Evolutionary conservation across 1,140 invertebrate species (phyloP).

Genomic region (Lethocerus indicus): DNA sequence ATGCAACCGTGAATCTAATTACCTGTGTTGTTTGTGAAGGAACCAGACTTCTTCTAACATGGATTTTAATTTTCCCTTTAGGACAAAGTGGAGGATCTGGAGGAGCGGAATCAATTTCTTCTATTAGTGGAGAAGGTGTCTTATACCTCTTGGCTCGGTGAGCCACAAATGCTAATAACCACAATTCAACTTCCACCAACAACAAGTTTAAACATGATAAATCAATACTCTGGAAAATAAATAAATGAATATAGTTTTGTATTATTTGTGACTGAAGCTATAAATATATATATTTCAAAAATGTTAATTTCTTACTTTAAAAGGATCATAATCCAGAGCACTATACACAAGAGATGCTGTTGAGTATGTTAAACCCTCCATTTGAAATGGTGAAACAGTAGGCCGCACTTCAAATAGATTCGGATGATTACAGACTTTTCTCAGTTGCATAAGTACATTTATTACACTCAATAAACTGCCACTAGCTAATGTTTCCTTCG

Average conservation of each 20-base stretch:
- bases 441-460: constrained; percentile 96
- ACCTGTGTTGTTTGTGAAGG: neutral
- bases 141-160: constrained; percentile 58
- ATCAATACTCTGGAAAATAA: constrained; percentile 18
- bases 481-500: constrained; percentile 83
- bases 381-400: constrained; percentile 86
- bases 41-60: constrained; percentile 22
- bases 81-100: constrained; percentile 46
- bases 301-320: constrained; percentile 41
- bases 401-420: constrained; percentile 96
- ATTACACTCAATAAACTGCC: constrained; percentile 97
- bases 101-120: constrained; percentile 49
- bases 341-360: constrained; percentile 54
- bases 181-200: constrained; percentile 48
- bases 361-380: constrained; percentile 52
- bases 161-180: constrained; percentile 63
- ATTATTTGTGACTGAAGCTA: neutral
- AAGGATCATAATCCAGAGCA: constrained; percentile 59
- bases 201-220: constrained; percentile 41
- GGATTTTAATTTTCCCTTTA: constrained; percentile 39
- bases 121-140: constrained; percentile 52
- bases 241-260: neutral
- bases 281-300: neutral
- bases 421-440: constrained; percentile 99
- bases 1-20: neutral